Evolutionary conservation across 35 echinoderm and acorn worm genomes (phyloP).

Genomic region (Chiridota heheva): DNA sequence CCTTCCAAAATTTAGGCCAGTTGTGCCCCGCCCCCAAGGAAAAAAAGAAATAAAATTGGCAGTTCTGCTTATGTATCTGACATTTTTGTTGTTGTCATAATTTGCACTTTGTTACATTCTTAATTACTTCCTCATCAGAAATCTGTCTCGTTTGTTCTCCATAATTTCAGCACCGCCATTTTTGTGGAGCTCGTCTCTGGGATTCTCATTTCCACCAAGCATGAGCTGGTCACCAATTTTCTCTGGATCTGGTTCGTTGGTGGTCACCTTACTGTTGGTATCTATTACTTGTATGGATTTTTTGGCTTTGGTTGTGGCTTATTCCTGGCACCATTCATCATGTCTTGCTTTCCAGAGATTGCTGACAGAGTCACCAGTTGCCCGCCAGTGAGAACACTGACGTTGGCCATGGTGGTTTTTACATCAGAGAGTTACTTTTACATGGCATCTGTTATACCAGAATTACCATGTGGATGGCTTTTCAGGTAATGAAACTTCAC

Average conservation of each 20-base stretch:
- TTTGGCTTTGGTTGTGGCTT: conserved; percentile 71
- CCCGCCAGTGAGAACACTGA: conserved; percentile 71
- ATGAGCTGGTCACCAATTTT: conserved; percentile 66
- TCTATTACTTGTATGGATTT: conserved; percentile 73
- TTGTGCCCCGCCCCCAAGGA: too few species aligned
- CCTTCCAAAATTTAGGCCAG: too few species aligned
- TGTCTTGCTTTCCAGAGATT: conserved; percentile 89
- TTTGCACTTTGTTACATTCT: too few species aligned
- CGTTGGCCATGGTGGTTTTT: conserved; percentile 68
- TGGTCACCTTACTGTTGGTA: conserved; percentile 65
- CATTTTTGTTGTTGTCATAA: too few species aligned
- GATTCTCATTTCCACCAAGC: conserved; percentile 81
- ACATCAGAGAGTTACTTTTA: conserved; percentile 53
- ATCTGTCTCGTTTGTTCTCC: too few species aligned
- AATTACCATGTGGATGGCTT: conserved; percentile 26
- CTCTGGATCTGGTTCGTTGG: conserved; percentile 96
- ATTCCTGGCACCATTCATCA: conserved; percentile 67
- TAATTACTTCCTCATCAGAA: too few species aligned
- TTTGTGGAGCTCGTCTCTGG: conserved; percentile 90
- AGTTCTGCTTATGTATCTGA: too few species aligned
- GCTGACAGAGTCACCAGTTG: conserved; percentile 79
- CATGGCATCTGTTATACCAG: conserved; percentile 60
- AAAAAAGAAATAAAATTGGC: too few species aligned
- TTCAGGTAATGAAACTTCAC: too few species aligned
- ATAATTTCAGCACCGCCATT: conserved; percentile 71